phyloP scores from a whole-genome alignment of 2,888 invertebrate genomes.

The Taenaris catops region DNA sequence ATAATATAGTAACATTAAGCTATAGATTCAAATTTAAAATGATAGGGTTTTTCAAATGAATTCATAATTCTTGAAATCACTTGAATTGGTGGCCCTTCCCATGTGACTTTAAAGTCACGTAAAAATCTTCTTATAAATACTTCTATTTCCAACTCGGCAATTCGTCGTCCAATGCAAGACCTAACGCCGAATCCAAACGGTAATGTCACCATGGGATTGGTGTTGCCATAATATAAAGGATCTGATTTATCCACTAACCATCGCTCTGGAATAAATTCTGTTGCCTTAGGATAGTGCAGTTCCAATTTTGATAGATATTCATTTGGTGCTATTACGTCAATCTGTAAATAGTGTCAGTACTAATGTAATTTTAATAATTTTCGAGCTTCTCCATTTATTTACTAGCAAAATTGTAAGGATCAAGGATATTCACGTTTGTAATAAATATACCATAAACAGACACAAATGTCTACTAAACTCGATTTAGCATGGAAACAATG shows the following conservation, averaged over 20 bases:
- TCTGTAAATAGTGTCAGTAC: no score
- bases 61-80: conserved; percentile 44
- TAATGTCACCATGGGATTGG: conserved; percentile 80
- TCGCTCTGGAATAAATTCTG: conserved; percentile 82
- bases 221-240: conserved; percentile 60
- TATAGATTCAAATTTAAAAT: conserved; percentile 50
- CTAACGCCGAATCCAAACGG: conserved; percentile 86
- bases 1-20: no score
- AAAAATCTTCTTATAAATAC: conserved; percentile 58
- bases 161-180: conserved; percentile 84
- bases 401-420: no score
- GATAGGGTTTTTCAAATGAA: conserved; percentile 46
- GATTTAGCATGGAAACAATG: no score
- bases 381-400: no score
- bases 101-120: conserved; percentile 41
- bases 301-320: conserved; percentile 80
- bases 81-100: conserved; percentile 59
- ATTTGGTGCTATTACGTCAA: conserved; percentile 87
- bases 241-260: conserved; percentile 81
- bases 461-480: no score
- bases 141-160: conserved; percentile 86
- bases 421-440: no score
- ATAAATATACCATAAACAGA: no score
- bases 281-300: conserved; percentile 77
- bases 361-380: no score